These are phyloP conservation scores for Scelioninae gen. 2 DNA, from an alignment of 2,888 invertebrate genomes.

Conservation along the genomic window DNA sequence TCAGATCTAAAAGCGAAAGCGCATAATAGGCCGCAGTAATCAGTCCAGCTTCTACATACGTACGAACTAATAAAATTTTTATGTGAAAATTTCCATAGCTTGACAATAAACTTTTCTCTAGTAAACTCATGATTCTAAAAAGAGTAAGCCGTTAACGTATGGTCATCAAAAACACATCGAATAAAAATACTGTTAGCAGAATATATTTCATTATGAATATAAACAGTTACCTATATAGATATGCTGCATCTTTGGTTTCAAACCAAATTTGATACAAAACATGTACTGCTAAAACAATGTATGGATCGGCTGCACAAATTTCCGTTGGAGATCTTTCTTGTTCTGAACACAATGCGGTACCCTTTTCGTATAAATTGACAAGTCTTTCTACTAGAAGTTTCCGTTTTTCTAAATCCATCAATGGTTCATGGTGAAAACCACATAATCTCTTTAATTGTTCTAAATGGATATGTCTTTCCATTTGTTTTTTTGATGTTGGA, in stretches of 20 bases:
- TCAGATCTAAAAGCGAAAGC: conserved; percentile 83
- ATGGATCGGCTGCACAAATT: conserved; percentile 86
- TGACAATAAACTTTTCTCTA: conserved; percentile 69
- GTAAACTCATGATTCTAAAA: conserved; percentile 69
- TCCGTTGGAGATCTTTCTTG: conserved; percentile 81
- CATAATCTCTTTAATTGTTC: conserved; percentile 85
- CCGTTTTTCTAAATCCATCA: conserved; percentile 66
- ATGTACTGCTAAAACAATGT: conserved; percentile 87
- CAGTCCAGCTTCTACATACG: conserved; percentile 80
- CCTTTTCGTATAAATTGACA: conserved; percentile 69
- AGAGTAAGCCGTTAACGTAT: no score
- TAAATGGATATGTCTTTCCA: conserved; percentile 89
- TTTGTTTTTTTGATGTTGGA: conserved; percentile 79
- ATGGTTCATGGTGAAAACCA: conserved; percentile 78
- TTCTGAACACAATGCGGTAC: conserved; percentile 71
- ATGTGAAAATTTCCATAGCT: conserved; percentile 94
- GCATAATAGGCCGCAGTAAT: conserved; percentile 70
- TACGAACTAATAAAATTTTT: conserved; percentile 87
- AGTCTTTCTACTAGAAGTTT: conserved; percentile 68
- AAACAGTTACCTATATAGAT: conserved; percentile 71
- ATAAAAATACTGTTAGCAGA: no score
- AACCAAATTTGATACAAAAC: conserved; percentile 79
- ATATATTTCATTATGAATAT: conserved; percentile 8
- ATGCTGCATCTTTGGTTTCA: conserved; percentile 74
- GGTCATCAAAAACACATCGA: no score